Percentiles rank a stretch among this genome's conserved stretches.
These are phyloP conservation scores for Chloroclystis v-ata DNA, from an alignment of 2,888 invertebrate species.

Conservation along the genomic window DNA sequence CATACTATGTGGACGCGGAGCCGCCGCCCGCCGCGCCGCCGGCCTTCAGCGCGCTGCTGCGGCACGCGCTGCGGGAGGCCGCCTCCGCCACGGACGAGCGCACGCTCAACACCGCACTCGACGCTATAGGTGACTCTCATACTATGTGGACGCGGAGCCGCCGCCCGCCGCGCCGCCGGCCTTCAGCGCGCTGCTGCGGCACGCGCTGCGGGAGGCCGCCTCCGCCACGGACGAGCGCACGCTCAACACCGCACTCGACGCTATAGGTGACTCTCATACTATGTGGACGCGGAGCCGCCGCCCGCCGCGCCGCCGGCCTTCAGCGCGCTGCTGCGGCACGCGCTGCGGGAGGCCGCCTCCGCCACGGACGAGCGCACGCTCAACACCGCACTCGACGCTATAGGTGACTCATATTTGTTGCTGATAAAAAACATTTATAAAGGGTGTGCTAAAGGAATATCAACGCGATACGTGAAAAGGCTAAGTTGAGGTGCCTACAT, in stretches of 20 bases:
- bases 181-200: no score
- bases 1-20: no score
- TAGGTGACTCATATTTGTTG: slow-evolving; percentile 82
- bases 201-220: slow-evolving; percentile 33
- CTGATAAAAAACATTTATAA: no score
- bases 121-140: slow-evolving; percentile 81
- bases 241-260: slow-evolving; percentile 81
- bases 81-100: slow-evolving; percentile 62
- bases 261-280: slow-evolving; percentile 77
- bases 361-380: slow-evolving; percentile 76
- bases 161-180: no score
- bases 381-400: slow-evolving; percentile 82
- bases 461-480: no score
- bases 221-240: slow-evolving; percentile 69
- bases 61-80: slow-evolving; percentile 26
- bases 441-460: no score
- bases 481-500: no score
- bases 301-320: slow-evolving; percentile 18
- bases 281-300: no score
- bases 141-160: no score
- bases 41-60: no score
- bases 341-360: slow-evolving; percentile 34
- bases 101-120: slow-evolving; percentile 80
- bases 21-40: no score
- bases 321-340: no score